A percentile compares a stretch with the other conserved stretches of the same genome.
Conservation (phyloP, 2,797 vertebrate genomes). For the Petrocephalus schoutedeni region DNA sequence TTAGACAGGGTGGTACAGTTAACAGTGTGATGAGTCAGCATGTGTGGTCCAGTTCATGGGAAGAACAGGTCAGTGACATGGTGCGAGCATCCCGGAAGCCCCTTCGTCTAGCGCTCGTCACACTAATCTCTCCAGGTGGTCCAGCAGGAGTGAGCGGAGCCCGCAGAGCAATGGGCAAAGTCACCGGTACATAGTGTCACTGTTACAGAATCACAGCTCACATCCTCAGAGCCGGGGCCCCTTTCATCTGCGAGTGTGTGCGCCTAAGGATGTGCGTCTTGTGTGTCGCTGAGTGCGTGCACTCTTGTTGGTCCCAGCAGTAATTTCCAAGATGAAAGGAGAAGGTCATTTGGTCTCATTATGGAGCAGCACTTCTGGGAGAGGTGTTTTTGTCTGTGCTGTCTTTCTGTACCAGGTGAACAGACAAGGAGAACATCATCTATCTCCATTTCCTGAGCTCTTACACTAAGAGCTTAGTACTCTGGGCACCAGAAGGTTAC, state of each 20-base stretch:
- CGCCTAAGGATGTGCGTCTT: background rate
- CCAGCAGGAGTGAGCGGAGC: background rate
- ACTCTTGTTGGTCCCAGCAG: constrained; percentile 37
- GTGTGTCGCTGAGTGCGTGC: background rate
- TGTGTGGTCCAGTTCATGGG: background rate
- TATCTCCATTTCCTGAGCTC: background rate
- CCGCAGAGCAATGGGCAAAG: background rate
- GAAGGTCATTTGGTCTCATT: constrained; percentile 49
- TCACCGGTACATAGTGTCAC: background rate
- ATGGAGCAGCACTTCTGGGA: constrained; percentile 41
- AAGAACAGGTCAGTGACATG: background rate
- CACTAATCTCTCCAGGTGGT: background rate
- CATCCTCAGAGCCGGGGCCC: background rate
- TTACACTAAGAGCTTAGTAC: constrained; percentile 11
- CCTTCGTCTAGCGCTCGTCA: background rate
- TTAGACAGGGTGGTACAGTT: background rate
- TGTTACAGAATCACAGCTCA: background rate
- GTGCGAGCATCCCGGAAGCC: background rate
- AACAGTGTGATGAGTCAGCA: background rate
- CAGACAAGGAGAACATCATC: background rate
- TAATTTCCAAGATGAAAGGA: constrained; percentile 51
- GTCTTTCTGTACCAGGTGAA: constrained; percentile 38
- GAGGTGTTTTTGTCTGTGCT: constrained; percentile 36
- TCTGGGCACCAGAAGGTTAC: background rate
- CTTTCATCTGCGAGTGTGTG: constrained; percentile 18